These are phyloP conservation scores for Noctilio leporinus DNA, from an alignment of 2,113 vertebrate species.

Conservation along the genomic window DNA sequence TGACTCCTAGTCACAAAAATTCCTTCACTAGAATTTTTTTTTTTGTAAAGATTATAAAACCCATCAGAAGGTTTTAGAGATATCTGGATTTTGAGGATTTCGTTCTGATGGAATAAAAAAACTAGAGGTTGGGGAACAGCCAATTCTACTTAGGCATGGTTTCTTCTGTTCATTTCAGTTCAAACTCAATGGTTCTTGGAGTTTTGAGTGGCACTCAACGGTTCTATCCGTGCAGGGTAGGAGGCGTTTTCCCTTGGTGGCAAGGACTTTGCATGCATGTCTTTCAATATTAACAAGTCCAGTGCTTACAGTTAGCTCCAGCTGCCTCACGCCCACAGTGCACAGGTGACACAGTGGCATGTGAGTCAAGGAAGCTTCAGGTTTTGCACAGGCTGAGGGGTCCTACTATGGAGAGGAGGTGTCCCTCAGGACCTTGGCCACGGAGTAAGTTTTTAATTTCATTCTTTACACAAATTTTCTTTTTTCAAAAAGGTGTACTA, in stretches of 20 bases:
- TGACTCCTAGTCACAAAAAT: background rate
- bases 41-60: background rate
- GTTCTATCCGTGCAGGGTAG: background rate
- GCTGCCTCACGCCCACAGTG: background rate
- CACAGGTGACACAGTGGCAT: background rate
- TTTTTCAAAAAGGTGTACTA: no score
- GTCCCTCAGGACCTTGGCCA: background rate
- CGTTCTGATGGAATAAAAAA: slow-evolving; percentile 20
- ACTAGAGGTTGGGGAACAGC: background rate
- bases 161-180: slow-evolving; percentile 5
- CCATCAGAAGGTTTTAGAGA: background rate
- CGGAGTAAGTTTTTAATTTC: background rate
- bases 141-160: background rate
- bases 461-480: background rate
- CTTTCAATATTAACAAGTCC: background rate
- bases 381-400: background rate
- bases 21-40: background rate
- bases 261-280: background rate
- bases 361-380: background rate
- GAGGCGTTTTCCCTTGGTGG: background rate
- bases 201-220: background rate
- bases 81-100: background rate
- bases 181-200: background rate
- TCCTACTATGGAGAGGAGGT: background rate
- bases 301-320: background rate